phyloP scores from a whole-genome alignment of 2,113 vertebrate genomes.

The Steatornis caripensis region DNA sequence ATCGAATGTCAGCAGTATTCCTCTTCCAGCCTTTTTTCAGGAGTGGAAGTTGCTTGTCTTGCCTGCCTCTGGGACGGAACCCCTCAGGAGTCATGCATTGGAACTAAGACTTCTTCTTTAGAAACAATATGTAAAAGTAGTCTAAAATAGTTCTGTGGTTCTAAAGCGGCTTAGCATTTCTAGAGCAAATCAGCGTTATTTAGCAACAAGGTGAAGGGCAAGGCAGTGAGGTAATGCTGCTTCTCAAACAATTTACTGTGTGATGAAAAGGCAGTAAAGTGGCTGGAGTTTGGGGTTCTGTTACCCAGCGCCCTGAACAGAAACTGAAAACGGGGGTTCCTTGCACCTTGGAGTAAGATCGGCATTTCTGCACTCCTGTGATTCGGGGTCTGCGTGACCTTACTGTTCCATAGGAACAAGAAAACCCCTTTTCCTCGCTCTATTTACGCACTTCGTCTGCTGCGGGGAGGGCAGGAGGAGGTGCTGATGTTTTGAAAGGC shows the following conservation, averaged over 20 bases:
- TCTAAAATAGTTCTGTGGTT: background rate
- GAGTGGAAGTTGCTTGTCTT: background rate
- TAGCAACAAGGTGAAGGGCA: background rate
- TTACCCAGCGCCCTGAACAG: background rate
- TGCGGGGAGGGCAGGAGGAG: background rate
- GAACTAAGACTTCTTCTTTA: background rate
- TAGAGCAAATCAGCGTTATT: background rate
- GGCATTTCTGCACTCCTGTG: fast-evolving
- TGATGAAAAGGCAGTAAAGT: background rate
- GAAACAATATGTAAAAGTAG: background rate
- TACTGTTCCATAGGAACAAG: background rate
- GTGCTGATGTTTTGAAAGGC: background rate
- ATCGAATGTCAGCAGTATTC: background rate
- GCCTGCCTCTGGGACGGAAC: background rate
- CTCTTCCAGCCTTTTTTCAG: background rate
- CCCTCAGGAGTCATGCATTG: background rate
- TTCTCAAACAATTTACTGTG: fast-evolving
- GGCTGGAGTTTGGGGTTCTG: background rate
- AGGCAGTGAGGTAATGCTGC: fast-evolving
- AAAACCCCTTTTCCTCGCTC: background rate
- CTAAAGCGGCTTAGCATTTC: background rate
- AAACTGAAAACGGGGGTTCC: background rate
- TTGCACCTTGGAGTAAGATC: background rate
- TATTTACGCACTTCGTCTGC: background rate
- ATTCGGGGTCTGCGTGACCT: background rate